Evolutionary conservation across 30 jellyfish, hydroid and myxozoan species (phyloP).

Genomic region (Hydractinia symbiolongicarpus): DNA sequence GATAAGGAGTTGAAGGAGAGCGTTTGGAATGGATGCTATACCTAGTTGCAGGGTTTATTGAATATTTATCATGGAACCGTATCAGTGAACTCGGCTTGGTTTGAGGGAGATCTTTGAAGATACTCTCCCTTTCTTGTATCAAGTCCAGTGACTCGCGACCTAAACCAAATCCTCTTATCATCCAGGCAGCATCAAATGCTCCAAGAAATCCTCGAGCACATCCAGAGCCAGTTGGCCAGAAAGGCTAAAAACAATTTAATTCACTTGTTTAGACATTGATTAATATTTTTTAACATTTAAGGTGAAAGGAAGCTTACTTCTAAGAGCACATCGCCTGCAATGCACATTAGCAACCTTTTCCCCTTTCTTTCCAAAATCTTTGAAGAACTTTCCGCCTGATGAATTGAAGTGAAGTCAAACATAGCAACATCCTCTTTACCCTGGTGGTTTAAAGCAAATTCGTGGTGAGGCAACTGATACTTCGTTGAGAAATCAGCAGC

Average conservation of each 20-base stretch:
- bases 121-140: constrained; percentile 84
- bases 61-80: constrained; percentile 49
- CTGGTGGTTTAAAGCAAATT: constrained; percentile 77
- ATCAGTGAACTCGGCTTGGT: constrained; percentile 68
- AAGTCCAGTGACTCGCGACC: constrained; percentile 77
- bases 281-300: not conserved
- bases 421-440: constrained; percentile 95
- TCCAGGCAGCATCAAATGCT: constrained; percentile 95
- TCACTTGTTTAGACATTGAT: not conserved
- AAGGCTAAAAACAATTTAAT: constrained; percentile 53
- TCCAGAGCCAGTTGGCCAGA: constrained; percentile 99
- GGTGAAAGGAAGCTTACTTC: constrained; percentile 41
- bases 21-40: not conserved
- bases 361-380: constrained; percentile 85
- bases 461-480: constrained; percentile 92
- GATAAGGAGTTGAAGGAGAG: too few relatives aligned
- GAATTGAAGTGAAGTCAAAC: constrained; percentile 94
- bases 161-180: constrained; percentile 65
- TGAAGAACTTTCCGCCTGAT: constrained; percentile 86
- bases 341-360: constrained; percentile 55
- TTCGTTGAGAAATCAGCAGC: constrained; percentile 95
- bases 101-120: constrained; percentile 62
- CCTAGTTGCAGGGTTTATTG: constrained; percentile 87
- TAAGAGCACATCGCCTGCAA: constrained; percentile 88
- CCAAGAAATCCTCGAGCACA: constrained; percentile 97